Evolutionary conservation across 2,113 vertebrate genomes (phyloP).

Genomic region (Tiliqua scincoides): DNA sequence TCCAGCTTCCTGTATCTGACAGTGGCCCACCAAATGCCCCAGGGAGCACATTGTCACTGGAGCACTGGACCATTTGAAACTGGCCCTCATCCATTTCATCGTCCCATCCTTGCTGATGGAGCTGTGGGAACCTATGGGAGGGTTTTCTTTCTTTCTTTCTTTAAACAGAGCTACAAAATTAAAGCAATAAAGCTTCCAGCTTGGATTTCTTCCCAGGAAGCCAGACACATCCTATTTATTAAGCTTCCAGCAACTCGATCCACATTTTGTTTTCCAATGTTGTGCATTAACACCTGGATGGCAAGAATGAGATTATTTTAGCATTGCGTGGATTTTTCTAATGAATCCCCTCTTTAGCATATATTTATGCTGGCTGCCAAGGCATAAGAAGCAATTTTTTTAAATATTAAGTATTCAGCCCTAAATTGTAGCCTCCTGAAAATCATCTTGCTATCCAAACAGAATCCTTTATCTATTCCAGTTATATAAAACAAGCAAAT

Average conservation of each 20-base stretch:
- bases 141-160: no score
- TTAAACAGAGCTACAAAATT: no score
- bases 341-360: conserved; percentile 69
- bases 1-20: no score
- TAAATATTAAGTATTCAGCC: conserved; percentile 67
- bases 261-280: conserved; percentile 32
- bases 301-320: conserved; percentile 57
- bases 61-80: no score
- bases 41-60: no score
- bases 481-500: conserved; percentile 70
- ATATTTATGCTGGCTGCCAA: conserved; percentile 66
- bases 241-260: conserved; percentile 19
- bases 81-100: no score
- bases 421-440: conserved; percentile 66
- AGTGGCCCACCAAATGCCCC: no score
- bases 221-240: background rate
- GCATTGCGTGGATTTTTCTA: conserved; percentile 52
- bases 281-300: conserved; percentile 63
- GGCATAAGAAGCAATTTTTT: conserved; percentile 69
- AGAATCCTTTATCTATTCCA: conserved; percentile 71
- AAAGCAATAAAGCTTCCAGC: no score
- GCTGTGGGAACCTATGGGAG: no score
- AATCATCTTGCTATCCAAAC: conserved; percentile 53
- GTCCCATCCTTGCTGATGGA: no score
- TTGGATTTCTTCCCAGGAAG: background rate